Evolutionary conservation across 2,888 invertebrate species (phyloP).

Genomic region (Axea sp.): DNA sequence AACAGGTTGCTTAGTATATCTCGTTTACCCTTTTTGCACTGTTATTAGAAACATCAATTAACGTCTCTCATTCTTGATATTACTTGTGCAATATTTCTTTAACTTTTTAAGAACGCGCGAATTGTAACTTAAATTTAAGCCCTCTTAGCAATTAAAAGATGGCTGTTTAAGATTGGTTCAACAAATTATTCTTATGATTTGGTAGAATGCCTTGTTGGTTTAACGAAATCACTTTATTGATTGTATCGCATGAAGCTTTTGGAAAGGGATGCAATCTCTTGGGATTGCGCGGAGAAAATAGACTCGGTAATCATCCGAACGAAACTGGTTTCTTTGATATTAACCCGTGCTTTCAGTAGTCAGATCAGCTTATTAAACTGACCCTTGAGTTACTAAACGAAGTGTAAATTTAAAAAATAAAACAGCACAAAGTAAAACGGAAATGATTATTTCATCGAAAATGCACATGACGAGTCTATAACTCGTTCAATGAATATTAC

Average conservation of each 20-base stretch:
- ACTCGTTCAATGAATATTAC: too few relatives aligned
- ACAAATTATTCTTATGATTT: constrained; percentile 59
- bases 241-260: constrained; percentile 40
- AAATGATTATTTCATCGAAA: too few relatives aligned
- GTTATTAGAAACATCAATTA: constrained; percentile 18
- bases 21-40: not conserved
- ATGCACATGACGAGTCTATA: too few relatives aligned
- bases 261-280: constrained; percentile 24
- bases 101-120: constrained; percentile 25
- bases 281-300: constrained; percentile 45
- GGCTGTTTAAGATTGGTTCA: constrained; percentile 49
- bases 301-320: constrained; percentile 43
- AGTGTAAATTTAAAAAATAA: constrained; percentile 34
- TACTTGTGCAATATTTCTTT: too few relatives aligned
- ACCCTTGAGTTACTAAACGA: not conserved
- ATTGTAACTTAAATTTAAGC: constrained; percentile 19
- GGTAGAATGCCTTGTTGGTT: constrained; percentile 58
- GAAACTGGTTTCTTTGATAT: constrained; percentile 43
- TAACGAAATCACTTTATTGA: constrained; percentile 60
- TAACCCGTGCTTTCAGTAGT: not conserved
- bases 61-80: constrained; percentile 18
- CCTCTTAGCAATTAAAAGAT: constrained; percentile 42
- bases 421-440: constrained; percentile 3
- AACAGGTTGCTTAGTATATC: constrained; percentile 2
- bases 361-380: constrained; percentile 30